Conservation (phyloP, 2,797 vertebrate genomes). For the Falco naumanni region DNA sequence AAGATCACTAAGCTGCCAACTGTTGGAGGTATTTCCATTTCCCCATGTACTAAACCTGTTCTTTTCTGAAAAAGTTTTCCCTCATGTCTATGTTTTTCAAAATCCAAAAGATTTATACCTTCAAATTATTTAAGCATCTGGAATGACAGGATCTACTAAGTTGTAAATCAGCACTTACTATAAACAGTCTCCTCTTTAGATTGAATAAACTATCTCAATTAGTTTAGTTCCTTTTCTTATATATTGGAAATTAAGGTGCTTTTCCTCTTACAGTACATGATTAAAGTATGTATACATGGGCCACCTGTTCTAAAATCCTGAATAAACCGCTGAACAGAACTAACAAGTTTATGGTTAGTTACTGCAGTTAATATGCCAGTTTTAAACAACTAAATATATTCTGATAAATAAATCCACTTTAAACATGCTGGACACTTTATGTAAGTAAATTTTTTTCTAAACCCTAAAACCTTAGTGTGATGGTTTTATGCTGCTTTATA, state of each 20-base stretch:
- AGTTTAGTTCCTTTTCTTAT: too few species aligned
- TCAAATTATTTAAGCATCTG: background rate
- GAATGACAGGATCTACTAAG: background rate
- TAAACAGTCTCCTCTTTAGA: background rate
- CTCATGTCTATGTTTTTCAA: background rate
- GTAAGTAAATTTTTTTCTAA: background rate
- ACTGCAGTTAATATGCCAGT: background rate
- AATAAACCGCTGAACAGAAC: background rate
- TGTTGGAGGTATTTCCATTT: background rate
- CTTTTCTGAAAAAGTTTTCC: background rate
- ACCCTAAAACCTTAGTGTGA: background rate
- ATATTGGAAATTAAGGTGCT: background rate
- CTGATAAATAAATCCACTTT: background rate
- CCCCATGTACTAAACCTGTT: background rate
- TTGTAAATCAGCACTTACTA: background rate
- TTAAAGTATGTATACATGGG: background rate
- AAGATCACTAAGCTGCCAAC: background rate
- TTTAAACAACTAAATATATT: background rate
- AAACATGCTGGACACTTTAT: background rate
- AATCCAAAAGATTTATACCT: background rate
- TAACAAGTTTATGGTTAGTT: background rate
- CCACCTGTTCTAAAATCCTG: background rate
- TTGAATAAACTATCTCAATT: background rate
- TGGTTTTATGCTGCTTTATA: background rate
- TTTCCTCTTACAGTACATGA: background rate